A percentile compares a stretch with the other conserved stretches of the same genome.
phyloP scores from a whole-genome alignment of 2,113 vertebrate genomes.

The Piaya cayana region DNA sequence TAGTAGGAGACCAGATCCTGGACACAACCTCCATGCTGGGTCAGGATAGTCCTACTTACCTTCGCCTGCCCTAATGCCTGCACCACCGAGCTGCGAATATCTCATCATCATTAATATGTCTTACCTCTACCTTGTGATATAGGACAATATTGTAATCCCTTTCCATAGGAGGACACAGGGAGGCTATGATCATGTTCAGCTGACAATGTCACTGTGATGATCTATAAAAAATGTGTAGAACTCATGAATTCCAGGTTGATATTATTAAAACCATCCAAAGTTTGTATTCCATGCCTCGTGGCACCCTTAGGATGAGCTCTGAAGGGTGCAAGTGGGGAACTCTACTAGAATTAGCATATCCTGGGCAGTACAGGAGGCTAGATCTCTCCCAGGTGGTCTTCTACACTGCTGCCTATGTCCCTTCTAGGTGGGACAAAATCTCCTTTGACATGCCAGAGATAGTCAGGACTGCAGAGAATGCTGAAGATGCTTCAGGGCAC shows the following conservation, averaged over 20 bases:
- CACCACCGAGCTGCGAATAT: not conserved
- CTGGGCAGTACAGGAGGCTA: not conserved
- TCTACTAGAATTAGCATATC: not conserved
- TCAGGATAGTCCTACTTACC: not conserved
- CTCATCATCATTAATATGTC: not conserved
- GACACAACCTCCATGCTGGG: not conserved
- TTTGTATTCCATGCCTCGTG: not conserved
- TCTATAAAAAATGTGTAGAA: not conserved
- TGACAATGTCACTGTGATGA: not conserved
- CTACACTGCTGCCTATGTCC: not conserved
- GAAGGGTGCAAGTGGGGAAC: not conserved
- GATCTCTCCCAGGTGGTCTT: not conserved
- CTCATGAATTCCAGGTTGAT: not conserved
- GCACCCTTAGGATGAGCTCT: not conserved
- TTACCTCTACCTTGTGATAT: not conserved
- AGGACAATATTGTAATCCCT: not conserved
- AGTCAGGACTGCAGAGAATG: not conserved
- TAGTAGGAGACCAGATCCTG: not conserved
- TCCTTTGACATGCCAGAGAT: not conserved
- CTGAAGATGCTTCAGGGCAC: not conserved
- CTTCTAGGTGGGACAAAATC: not conserved
- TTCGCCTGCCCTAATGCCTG: not conserved
- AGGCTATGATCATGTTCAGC: not conserved
- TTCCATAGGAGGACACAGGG: not conserved
- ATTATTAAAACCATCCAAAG: not conserved